phyloP scores from a whole-genome alignment of 2,797 vertebrate genomes.

The Antrozous pallidus region DNA sequence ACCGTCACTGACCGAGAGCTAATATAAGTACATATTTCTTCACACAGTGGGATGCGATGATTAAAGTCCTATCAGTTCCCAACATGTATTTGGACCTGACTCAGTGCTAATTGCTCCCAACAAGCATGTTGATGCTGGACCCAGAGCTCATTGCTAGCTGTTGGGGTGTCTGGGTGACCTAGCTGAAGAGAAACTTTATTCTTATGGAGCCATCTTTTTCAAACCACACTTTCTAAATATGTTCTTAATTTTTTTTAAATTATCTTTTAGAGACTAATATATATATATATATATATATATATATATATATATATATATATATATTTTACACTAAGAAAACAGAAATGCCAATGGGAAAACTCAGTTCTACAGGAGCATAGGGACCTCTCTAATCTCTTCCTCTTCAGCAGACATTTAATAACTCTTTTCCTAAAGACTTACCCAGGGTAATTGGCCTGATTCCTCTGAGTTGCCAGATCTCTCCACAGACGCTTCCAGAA shows the following conservation, averaged over 20 bases:
- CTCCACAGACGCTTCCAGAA: neutral
- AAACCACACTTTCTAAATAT: constrained; percentile 18
- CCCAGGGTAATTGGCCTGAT: neutral
- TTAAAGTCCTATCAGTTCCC: constrained; percentile 25
- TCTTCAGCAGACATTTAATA: neutral
- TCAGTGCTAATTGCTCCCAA: constrained; percentile 2
- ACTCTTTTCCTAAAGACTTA: neutral
- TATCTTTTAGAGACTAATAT: neutral
- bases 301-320: neutral
- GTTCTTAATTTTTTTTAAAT: neutral
- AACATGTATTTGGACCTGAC: constrained; percentile 21
- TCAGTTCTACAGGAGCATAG: neutral
- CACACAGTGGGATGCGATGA: neutral
- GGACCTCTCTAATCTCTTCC: neutral
- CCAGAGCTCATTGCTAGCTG: neutral
- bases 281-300: neutral
- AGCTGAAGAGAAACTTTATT: neutral
- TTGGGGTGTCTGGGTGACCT: neutral
- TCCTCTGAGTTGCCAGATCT: neutral
- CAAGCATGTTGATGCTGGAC: neutral
- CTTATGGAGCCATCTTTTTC: neutral
- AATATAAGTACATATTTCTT: neutral
- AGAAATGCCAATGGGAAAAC: neutral
- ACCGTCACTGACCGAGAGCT: neutral
- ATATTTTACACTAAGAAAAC: neutral